A percentile compares a stretch with the other conserved stretches of the same genome.
Conservation (phyloP, 2,888 invertebrate species). For the Venusia cambrica region DNA sequence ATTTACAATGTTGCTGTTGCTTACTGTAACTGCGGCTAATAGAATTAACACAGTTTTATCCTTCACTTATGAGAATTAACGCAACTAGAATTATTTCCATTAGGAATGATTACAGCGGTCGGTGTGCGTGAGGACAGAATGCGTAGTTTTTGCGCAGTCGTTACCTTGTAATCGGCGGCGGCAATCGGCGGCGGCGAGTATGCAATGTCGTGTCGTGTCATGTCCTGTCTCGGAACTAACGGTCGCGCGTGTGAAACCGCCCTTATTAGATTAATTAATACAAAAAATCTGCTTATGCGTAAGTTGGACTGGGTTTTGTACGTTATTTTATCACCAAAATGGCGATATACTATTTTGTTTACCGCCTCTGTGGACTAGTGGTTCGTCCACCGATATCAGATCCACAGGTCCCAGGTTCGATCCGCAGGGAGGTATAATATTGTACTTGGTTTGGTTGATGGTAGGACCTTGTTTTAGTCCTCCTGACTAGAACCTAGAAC, state of each 20-base stretch:
- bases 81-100: conserved; percentile 25
- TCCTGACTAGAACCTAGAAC: too few relatives aligned
- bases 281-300: too few relatives aligned
- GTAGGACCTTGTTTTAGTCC: too few relatives aligned
- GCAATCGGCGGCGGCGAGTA: conserved; percentile 30
- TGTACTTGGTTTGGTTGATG: too few relatives aligned
- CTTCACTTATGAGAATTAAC: conserved; percentile 25
- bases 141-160: conserved; percentile 25
- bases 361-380: too few relatives aligned
- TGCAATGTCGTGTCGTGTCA: conserved; percentile 12
- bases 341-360: too few relatives aligned
- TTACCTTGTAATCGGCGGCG: conserved; percentile 35
- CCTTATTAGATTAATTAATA: conserved; percentile 46
- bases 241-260: conserved; percentile 41
- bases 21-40: conserved; percentile 14
- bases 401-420: too few relatives aligned
- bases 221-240: conserved; percentile 30
- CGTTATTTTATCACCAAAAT: too few relatives aligned
- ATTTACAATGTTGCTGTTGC: conserved; percentile 2
- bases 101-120: conserved; percentile 25
- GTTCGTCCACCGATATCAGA: too few relatives aligned
- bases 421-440: too few relatives aligned
- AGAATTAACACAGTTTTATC: conserved; percentile 29
- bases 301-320: too few relatives aligned
- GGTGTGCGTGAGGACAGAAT: conserved; percentile 19